phyloP scores from a whole-genome alignment of 53 echinoderm and acorn worm species.

The Paelopatides confundens region DNA sequence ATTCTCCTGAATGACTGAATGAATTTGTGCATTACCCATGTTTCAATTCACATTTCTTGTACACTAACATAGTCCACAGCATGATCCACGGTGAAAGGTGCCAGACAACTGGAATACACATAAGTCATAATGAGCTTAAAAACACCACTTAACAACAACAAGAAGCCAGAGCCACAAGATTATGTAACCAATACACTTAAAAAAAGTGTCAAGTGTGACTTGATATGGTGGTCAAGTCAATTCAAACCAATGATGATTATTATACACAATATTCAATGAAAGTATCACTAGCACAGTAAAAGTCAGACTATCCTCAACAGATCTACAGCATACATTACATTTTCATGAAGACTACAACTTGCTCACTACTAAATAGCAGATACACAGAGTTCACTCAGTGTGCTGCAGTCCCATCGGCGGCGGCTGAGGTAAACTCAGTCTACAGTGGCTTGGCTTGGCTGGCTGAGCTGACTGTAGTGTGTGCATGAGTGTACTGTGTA shows the following conservation, averaged over 20 bases:
- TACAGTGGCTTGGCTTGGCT: too few relatives aligned
- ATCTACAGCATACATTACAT: slow-evolving; percentile 41
- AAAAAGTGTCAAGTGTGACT: slow-evolving; percentile 2
- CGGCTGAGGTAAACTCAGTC: slow-evolving; percentile 8
- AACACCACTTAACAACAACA: slow-evolving; percentile 33
- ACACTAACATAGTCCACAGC: background rate
- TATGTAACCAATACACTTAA: slow-evolving; percentile 3
- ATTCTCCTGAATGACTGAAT: slow-evolving; percentile 99
- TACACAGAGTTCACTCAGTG: slow-evolving; percentile 32
- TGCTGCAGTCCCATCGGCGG: background rate
- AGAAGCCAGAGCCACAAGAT: slow-evolving; percentile 33
- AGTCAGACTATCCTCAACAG: background rate
- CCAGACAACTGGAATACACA: slow-evolving; percentile 12
- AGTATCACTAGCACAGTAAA: background rate
- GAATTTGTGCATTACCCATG: slow-evolving; percentile 99
- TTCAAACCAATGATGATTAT: background rate
- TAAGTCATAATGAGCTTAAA: slow-evolving; percentile 50
- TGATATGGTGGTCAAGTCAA: slow-evolving; percentile 1
- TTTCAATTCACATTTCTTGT: slow-evolving; percentile 59
- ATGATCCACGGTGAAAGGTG: slow-evolving; percentile 30
- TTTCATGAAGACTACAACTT: slow-evolving; percentile 29
- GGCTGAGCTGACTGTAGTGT: background rate
- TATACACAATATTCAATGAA: slow-evolving; percentile 10
- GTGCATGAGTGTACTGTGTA: background rate
- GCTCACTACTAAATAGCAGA: slow-evolving; percentile 1